phyloP scores from a whole-genome alignment of 1,140 invertebrate genomes.

The Hydropsyche tenuis region DNA sequence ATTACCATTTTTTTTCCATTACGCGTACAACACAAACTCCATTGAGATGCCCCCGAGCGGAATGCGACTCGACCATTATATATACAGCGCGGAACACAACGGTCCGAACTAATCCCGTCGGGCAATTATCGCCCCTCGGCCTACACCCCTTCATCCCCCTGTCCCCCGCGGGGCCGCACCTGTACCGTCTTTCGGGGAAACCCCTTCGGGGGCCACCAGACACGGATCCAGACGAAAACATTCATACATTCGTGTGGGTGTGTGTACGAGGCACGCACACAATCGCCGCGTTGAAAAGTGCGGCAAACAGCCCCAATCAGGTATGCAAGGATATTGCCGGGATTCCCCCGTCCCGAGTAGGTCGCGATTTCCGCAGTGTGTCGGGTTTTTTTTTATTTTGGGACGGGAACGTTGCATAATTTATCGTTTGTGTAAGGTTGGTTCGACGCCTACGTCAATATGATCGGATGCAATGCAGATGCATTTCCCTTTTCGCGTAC shows the following conservation, averaged over 20 bases:
- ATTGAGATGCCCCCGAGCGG: too few species aligned
- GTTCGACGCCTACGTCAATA: not conserved
- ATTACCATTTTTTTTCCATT: too few species aligned
- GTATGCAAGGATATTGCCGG: not conserved
- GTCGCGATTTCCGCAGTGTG: too few species aligned
- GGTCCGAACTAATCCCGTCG: slow-evolving; percentile 42
- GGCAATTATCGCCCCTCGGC: slow-evolving; percentile 47
- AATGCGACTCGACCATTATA: too few species aligned
- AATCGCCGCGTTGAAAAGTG: slow-evolving; percentile 27
- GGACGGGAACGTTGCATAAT: too few species aligned
- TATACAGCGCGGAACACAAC: too few species aligned
- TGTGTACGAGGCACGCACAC: slow-evolving; percentile 21
- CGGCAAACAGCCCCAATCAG: slow-evolving; percentile 36
- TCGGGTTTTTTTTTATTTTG: too few species aligned
- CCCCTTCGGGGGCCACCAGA: slow-evolving; percentile 41
- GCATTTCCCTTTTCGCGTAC: too few species aligned
- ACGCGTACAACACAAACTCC: too few species aligned
- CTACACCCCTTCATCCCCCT: slow-evolving; percentile 7
- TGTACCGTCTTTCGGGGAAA: slow-evolving; percentile 43
- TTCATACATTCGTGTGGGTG: slow-evolving; percentile 40
- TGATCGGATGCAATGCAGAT: too few species aligned
- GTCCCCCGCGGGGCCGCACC: slow-evolving; percentile 13
- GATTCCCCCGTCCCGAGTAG: too few species aligned
- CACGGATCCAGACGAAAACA: slow-evolving; percentile 41
- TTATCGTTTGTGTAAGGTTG: not conserved